A percentile compares a stretch with the other conserved stretches of the same genome.
These are phyloP conservation scores for Heliconius hermathena DNA, from an alignment of 1,140 invertebrate species.

Conservation along the genomic window DNA sequence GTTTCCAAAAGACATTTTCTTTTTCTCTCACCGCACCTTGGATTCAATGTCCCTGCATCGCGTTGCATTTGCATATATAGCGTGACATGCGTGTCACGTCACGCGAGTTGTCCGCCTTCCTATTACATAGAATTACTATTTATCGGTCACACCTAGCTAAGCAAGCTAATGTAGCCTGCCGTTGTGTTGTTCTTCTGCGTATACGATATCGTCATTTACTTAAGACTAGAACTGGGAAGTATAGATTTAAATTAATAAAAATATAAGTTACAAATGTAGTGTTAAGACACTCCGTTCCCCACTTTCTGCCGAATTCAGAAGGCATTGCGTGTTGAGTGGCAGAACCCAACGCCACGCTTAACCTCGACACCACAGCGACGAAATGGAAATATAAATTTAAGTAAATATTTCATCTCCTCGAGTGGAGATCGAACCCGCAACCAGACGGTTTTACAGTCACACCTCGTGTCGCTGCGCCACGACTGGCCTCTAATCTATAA, in stretches of 20 bases:
- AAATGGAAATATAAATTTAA: no score
- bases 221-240: not conserved
- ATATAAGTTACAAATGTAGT: no score
- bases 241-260: not conserved
- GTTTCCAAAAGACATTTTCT: not conserved
- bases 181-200: conserved; percentile 8
- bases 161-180: conserved; percentile 33
- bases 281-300: no score
- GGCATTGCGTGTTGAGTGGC: no score
- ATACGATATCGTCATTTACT: not conserved
- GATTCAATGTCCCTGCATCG: not conserved
- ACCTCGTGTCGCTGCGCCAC: no score
- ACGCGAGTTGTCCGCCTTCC: conserved; percentile 39
- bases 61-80: conserved; percentile 40
- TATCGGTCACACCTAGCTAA: conserved; percentile 44
- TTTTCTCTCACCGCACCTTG: not conserved
- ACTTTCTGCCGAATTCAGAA: no score
- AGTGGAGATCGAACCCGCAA: no score
- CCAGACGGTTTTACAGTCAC: no score
- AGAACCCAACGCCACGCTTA: no score
- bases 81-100: conserved; percentile 37
- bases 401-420: no score
- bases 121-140: conserved; percentile 35
- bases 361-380: no score
- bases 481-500: no score